phyloP scores from a whole-genome alignment of 2,113 vertebrate species.

The Sander lucioperca region DNA sequence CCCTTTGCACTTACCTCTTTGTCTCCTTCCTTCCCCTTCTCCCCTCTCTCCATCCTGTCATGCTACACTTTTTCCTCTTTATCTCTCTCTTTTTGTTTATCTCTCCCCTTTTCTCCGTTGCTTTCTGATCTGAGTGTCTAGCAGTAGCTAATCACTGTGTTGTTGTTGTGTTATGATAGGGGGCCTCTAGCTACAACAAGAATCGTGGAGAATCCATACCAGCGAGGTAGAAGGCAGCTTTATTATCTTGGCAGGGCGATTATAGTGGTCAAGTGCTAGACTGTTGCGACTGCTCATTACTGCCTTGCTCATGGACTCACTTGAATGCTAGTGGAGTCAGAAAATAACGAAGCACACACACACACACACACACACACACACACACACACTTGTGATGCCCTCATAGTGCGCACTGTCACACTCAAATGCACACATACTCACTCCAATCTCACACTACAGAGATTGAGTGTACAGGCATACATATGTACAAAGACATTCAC shows the following conservation, averaged over 20 bases:
- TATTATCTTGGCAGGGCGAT: conserved; percentile 51
- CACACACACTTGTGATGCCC: conserved; percentile 26
- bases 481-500: conserved; percentile 41
- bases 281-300: not conserved
- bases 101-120: not conserved
- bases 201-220: conserved; percentile 34
- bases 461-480: conserved; percentile 43
- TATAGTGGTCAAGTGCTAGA: conserved; percentile 32
- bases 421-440: conserved; percentile 59
- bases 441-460: conserved; percentile 52
- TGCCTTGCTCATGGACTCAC: conserved; percentile 52
- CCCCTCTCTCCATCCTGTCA: conserved; percentile 14
- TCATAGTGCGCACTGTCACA: conserved; percentile 36
- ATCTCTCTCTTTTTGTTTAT: conserved; percentile 39
- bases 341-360: not conserved
- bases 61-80: conserved; percentile 17
- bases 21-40: conserved; percentile 6
- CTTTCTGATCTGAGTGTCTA: conserved; percentile 37
- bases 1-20: conserved; percentile 1
- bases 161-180: conserved; percentile 44
- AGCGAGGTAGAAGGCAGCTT: conserved; percentile 17
- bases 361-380: not conserved
- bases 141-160: conserved; percentile 53
- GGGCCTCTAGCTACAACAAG: conserved; percentile 31
- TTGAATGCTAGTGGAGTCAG: not conserved